Evolutionary conservation across 2,888 invertebrate genomes (phyloP), one percentile per base, ranked within the genome.

Genomic region (Scaptomyza parva): DNA sequence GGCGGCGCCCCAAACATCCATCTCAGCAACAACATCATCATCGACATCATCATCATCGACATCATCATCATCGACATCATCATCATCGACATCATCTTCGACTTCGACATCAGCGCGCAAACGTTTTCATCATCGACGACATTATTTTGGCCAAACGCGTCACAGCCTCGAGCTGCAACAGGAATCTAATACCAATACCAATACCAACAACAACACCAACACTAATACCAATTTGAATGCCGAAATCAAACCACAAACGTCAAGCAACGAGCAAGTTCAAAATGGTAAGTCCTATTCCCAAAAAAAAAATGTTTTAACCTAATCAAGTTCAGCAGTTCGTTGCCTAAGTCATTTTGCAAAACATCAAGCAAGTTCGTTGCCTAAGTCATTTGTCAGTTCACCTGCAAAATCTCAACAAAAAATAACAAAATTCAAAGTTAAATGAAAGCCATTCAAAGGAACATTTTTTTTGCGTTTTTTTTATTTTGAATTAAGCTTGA

Each of bases 21-120:
- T n/a, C 8, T 28, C 28, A 28, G 3, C 76, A 2, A 24, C 66
- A 85, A 1, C 7, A 20, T 70, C 39, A 18, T 59, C 76, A 22
- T 17, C 7, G 6, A 0, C n/a, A 33, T 28, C 28, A 26, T 26
- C 24, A 28, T 28, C 28, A 28, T 6, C 76, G 1, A 24, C 66
- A 85, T 1, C 7, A 20, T 70, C 39, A 18, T 59, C 76, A 22
- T 17, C 7, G 6, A 0, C n/a, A 33, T 4, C 30, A 33, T 0
- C 30, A 33, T n/a, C 76, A 2, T 11, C 63, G 84, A 94, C 93
- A 37, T 7, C 40, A 14, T 8, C 54, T 28, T 1, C 6, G 18
- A 63, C 47, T 24, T 61, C 78, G 33, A 24, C 76, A 2, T 30
- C 66, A 84, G 94, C 93, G 78, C 93, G 93, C 78, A 90, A 90